Conservation (phyloP, 2,113 vertebrate genomes). For the Esox niger region DNA sequence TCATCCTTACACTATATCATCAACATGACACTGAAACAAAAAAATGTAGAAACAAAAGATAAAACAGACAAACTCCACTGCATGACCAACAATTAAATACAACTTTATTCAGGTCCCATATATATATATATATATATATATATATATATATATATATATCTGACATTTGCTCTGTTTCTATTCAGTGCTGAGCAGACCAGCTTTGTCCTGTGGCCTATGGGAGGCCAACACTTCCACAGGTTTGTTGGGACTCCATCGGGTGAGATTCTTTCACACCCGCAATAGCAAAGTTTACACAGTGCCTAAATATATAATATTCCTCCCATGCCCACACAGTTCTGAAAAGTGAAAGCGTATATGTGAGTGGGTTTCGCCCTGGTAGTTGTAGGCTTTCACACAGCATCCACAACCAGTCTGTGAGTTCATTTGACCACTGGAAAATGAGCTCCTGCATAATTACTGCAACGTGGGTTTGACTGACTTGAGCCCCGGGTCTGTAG, state of each 20-base stretch:
- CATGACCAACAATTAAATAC: conserved; percentile 74
- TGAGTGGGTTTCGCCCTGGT: no score
- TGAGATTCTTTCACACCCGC: no score
- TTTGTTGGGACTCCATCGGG: conserved; percentile 46
- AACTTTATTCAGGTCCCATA: conserved; percentile 71
- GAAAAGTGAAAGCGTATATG: no score
- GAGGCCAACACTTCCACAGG: conserved; percentile 58
- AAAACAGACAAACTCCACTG: conserved; percentile 68
- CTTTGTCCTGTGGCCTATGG: conserved; percentile 50
- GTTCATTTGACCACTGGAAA: no score
- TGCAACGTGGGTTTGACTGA: no score
- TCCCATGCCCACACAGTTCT: no score
- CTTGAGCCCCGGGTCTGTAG: conserved; percentile 58
- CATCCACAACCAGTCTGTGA: no score
- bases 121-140: conserved; percentile 35
- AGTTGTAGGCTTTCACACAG: no score
- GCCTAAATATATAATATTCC: no score
- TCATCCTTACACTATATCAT: conserved; percentile 73
- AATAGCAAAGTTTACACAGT: no score
- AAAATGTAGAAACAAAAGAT: conserved; percentile 50
- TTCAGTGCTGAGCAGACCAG: conserved; percentile 48
- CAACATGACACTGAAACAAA: conserved; percentile 63
- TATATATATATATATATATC: conserved; percentile 53
- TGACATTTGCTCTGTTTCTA: conserved; percentile 46
- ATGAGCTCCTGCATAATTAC: no score